phyloP scores from a whole-genome alignment of 2,888 invertebrate species.

The Epistrophe grossulariae region DNA sequence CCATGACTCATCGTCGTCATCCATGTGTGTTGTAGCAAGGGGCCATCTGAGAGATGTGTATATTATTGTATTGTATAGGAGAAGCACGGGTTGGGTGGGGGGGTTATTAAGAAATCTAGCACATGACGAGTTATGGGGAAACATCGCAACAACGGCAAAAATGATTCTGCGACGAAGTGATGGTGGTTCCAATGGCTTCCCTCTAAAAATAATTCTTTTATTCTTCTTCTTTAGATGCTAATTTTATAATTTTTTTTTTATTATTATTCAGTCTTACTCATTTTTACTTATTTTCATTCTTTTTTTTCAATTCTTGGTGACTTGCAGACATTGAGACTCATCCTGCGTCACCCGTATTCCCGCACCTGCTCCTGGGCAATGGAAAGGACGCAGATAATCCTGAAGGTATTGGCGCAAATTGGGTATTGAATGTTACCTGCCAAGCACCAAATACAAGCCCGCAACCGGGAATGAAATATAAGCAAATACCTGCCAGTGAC shows the following conservation, averaged over 20 bases:
- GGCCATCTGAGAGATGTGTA: constrained; percentile 58
- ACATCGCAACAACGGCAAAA: constrained; percentile 54
- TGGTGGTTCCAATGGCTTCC: constrained; percentile 59
- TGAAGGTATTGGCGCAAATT: constrained; percentile 89
- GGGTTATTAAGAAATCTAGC: constrained; percentile 73
- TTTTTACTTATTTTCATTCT: constrained; percentile 34
- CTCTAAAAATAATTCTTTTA: constrained; percentile 66
- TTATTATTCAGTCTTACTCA: constrained; percentile 56
- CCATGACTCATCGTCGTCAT: constrained; percentile 69
- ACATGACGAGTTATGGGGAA: constrained; percentile 74
- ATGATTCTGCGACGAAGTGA: constrained; percentile 39
- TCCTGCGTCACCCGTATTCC: constrained; percentile 90
- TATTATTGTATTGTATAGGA: constrained; percentile 9
- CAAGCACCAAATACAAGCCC: constrained; percentile 86
- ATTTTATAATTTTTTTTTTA: constrained; percentile 45
- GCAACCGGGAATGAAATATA: constrained; percentile 89
- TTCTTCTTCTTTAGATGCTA: constrained; percentile 58
- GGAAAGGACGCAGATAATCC: constrained; percentile 91
- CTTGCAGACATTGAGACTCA: constrained; percentile 88
- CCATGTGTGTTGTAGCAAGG: constrained; percentile 66
- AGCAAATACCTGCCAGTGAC: constrained; percentile 92
- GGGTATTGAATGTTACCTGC: constrained; percentile 92
- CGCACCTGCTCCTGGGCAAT: constrained; percentile 92
- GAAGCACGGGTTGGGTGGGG: constrained; percentile 23
- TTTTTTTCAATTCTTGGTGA: constrained; percentile 53